These are phyloP conservation scores for Brachyrhaphis roseni DNA, from an alignment of 2,797 vertebrate genomes.

Conservation along the genomic window DNA sequence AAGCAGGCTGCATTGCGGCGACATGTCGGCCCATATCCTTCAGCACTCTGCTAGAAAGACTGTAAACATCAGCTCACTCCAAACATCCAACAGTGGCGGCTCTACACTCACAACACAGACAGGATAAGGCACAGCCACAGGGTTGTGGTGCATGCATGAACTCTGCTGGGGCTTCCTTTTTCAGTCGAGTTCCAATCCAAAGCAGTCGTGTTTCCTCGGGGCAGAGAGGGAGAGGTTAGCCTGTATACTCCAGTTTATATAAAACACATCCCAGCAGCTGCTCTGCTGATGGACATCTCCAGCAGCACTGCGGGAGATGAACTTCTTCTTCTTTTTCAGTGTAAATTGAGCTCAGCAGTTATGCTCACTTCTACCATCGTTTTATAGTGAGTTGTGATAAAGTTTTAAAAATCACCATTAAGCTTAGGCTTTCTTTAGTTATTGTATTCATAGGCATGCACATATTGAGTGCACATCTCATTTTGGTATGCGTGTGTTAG, in stretches of 20 bases:
- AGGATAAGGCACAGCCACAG: conserved; percentile 68
- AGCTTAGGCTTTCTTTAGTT: conserved; percentile 10
- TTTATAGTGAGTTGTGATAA: conserved; percentile 17
- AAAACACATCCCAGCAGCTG: conserved; percentile 80
- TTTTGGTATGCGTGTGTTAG: conserved; percentile 55
- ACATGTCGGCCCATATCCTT: conserved; percentile 73
- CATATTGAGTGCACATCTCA: conserved; percentile 32
- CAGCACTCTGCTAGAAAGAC: conserved; percentile 71
- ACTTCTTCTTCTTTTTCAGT: conserved; percentile 33
- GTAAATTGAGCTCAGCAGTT: conserved; percentile 28
- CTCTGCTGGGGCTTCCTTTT: conserved; percentile 76
- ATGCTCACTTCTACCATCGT: background rate
- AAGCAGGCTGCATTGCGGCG: conserved; percentile 59
- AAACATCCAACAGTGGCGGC: conserved; percentile 73
- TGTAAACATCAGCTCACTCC: conserved; percentile 77
- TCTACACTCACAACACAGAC: conserved; percentile 64
- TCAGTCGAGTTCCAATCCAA: conserved; percentile 75
- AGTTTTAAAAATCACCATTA: conserved; percentile 26
- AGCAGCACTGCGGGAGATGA: conserved; percentile 61
- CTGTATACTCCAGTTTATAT: conserved; percentile 77
- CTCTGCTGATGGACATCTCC: conserved; percentile 74
- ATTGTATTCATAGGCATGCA: conserved; percentile 16
- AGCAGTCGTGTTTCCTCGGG: conserved; percentile 82
- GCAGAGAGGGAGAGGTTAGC: conserved; percentile 68
- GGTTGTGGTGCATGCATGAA: conserved; percentile 70